Conservation (phyloP, 2,113 vertebrate species). For the Tupaia tana region DNA sequence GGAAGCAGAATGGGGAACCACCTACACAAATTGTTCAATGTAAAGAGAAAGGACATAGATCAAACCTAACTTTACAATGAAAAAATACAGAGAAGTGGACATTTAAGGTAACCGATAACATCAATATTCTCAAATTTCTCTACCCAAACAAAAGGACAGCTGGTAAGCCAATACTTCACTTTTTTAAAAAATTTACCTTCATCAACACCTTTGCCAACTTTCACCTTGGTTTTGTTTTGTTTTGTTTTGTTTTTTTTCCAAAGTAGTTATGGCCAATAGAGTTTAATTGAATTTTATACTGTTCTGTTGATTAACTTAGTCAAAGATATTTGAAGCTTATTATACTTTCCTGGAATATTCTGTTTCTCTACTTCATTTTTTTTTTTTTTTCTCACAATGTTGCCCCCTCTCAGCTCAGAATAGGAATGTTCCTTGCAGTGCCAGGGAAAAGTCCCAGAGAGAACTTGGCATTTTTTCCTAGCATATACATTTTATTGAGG, state of each 20-base stretch:
- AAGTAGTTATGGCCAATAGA: background rate
- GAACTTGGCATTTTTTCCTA: constrained; percentile 52
- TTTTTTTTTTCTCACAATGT: background rate
- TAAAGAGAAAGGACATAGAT: constrained; percentile 1
- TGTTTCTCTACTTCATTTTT: background rate
- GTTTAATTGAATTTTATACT: constrained; percentile 47
- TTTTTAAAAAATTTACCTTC: constrained; percentile 55
- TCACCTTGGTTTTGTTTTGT: background rate
- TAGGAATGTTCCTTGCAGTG: background rate
- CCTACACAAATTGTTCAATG: constrained; percentile 14
- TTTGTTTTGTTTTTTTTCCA: background rate
- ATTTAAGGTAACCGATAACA: background rate
- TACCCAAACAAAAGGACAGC: background rate
- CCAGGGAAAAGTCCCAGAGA: constrained; percentile 42
- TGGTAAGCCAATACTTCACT: constrained; percentile 7
- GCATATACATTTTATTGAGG: constrained; percentile 44
- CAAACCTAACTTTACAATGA: constrained; percentile 28
- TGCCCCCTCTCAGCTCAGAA: constrained; percentile 17
- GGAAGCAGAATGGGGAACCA: constrained; percentile 46
- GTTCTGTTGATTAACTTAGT: constrained; percentile 28
- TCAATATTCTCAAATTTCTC: constrained; percentile 42
- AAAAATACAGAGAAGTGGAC: constrained; percentile 5
- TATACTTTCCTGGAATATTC: constrained; percentile 8
- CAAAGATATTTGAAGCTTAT: background rate
- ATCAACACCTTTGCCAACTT: constrained; percentile 3